Percentiles rank a stretch among this genome's conserved stretches.
Evolutionary conservation across 2,888 invertebrate genomes (phyloP).

Genomic region (Azorinus chamasolen): DNA sequence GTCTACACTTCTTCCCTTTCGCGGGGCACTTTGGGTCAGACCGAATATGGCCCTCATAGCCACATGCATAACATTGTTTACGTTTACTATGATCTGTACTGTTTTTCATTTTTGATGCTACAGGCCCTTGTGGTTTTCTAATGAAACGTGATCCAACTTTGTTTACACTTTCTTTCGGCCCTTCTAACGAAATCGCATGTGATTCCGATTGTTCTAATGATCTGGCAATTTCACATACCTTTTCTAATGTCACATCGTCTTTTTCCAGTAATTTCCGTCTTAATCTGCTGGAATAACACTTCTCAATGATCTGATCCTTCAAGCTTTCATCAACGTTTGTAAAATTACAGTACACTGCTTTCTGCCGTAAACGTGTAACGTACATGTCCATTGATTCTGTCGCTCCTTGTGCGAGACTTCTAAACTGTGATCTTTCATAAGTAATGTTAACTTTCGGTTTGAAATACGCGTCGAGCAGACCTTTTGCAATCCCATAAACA

Average conservation of each 20-base stretch:
- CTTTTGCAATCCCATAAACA: conserved; percentile 24
- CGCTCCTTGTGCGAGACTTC: conserved; percentile 4
- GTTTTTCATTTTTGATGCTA: conserved; percentile 1
- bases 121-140: neutral
- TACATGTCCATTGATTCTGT: conserved; percentile 29
- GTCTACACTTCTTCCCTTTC: conserved; percentile 26
- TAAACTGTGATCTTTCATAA: conserved; percentile 24
- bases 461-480: conserved; percentile 32
- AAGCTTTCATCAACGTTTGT: conserved; percentile 40
- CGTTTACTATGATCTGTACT: neutral
- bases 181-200: neutral
- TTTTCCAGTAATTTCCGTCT: conserved; percentile 20
- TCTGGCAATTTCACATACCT: neutral
- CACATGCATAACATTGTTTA: conserved; percentile 25
- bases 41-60: conserved; percentile 19
- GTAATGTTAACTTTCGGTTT: conserved; percentile 38
- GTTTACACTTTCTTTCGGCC: conserved; percentile 2
- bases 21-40: conserved; percentile 35
- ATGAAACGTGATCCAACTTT: neutral
- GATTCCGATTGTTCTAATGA: conserved; percentile 22
- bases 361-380: conserved; percentile 29
- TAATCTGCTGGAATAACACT: neutral
- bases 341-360: conserved; percentile 37
- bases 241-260: conserved; percentile 11
- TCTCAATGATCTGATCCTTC: conserved; percentile 17